phyloP scores from a whole-genome alignment of 2,797 vertebrate genomes.

The Prionace glauca region DNA sequence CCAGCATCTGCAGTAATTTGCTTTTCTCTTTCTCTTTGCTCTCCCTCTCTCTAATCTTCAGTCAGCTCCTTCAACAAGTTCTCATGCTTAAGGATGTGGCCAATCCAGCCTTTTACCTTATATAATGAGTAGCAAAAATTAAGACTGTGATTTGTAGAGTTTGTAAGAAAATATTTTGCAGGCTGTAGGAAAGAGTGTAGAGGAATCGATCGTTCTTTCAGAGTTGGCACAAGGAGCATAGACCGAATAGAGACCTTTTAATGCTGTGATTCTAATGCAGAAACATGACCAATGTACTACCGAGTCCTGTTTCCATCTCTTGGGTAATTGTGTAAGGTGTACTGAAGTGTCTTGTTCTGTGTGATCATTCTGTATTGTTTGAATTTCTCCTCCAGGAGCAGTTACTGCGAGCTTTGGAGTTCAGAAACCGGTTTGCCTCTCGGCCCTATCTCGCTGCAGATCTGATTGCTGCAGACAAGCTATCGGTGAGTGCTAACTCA shows the following conservation, averaged over 20 bases:
- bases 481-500: conserved; percentile 56
- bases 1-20: no score
- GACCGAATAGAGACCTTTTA: background rate
- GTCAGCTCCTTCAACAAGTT: background rate
- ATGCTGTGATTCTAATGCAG: background rate
- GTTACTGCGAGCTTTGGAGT: conserved; percentile 64
- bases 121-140: background rate
- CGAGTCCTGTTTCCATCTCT: background rate
- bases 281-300: background rate
- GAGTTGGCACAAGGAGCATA: background rate
- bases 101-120: background rate
- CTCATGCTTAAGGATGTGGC: background rate
- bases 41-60: no score
- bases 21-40: no score
- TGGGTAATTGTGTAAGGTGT: background rate
- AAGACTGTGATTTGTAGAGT: background rate
- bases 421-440: conserved; percentile 72
- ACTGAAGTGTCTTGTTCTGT: background rate
- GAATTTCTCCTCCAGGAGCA: conserved; percentile 54
- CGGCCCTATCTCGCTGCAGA: conserved; percentile 70
- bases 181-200: background rate
- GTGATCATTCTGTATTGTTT: background rate
- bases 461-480: conserved; percentile 60
- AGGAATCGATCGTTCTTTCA: background rate
- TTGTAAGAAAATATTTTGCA: background rate